Percentiles rank a stretch among this genome's conserved stretches.
These are phyloP conservation scores for Trichonephila clavipes DNA, from an alignment of 1,140 invertebrate species.

Conservation along the genomic window DNA sequence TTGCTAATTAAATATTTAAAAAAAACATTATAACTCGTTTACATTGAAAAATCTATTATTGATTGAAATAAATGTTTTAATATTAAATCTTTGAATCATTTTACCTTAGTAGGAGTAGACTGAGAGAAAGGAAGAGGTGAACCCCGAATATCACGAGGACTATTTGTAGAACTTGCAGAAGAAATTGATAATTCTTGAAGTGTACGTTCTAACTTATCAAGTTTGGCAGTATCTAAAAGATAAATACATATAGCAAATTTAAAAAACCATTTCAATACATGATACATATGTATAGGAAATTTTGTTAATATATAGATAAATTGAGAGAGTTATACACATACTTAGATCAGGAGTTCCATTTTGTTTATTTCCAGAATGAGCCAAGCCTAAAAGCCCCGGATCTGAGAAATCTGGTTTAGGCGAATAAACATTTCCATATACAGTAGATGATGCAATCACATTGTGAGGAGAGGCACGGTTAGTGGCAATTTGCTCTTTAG, in stretches of 20 bases:
- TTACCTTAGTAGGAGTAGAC: conserved; percentile 74
- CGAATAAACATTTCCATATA: conserved; percentile 74
- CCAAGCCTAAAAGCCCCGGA: conserved; percentile 52
- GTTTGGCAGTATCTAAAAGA: conserved; percentile 27
- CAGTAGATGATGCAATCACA: conserved; percentile 66
- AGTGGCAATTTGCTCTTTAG: conserved; percentile 73
- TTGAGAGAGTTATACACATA: background rate
- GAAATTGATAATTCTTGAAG: conserved; percentile 70
- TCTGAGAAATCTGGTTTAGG: conserved; percentile 61
- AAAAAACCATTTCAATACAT: background rate
- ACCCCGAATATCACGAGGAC: conserved; percentile 34
- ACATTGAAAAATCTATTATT: too few relatives aligned
- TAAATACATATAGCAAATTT: background rate
- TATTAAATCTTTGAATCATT: background rate
- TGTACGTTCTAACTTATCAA: conserved; percentile 74
- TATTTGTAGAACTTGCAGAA: conserved; percentile 51
- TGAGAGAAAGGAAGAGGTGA: conserved; percentile 65
- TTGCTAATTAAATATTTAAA: too few relatives aligned
- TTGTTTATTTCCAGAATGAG: conserved; percentile 41
- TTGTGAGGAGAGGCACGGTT: conserved; percentile 68
- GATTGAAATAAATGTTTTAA: too few relatives aligned
- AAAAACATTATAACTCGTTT: too few relatives aligned
- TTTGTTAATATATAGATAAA: too few relatives aligned
- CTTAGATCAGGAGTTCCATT: conserved; percentile 49
- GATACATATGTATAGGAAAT: background rate